Base-by-base conservation (phyloP, 2,888 invertebrate genomes). In the Amorpha juglandis region DNA sequence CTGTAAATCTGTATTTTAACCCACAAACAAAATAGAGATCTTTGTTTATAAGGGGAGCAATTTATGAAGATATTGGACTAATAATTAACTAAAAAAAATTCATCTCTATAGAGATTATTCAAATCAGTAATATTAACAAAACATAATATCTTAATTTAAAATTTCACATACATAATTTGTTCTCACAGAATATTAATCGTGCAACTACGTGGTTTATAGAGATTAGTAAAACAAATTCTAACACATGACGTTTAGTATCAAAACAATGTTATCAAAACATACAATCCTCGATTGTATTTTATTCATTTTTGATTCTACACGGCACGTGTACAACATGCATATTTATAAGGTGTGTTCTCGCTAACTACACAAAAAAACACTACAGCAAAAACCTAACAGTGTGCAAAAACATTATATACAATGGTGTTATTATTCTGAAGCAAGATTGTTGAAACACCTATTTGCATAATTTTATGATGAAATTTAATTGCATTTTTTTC, bases 241-340 rank as follows among this genome's bases (percentile, higher is more conserved):
- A 14, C n/a, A 55, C 16, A 38, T 16, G 16, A 16, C 16, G n/a
- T 38, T 55, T 16, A 55, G 35, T 35, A 55, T 53, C 53, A 55
- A 55, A 16, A 35, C 9, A 55, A 33, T 16, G 35, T 38, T 58
- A 16, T 12, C 38, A 12, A 42, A 6, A 8, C 7, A 33, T n/a
- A n/a, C 14, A n/a, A 8, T 33, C 33, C 33, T 53, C 12, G 33
- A 33, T 33, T 14, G 33, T 8, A 53, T 53, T n/a, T n/a, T n/a
- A n/a, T n/a, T n/a, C n/a, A n/a, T n/a, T 7, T 53, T n/a, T 33
- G 35, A 55, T 55, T 55, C 35, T 38, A 38, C 16, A 55, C 55
- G 38, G 16, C 55, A 55, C 55, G 16, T 16, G 35, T n/a, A 16
- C 4, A 4, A 27, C 27, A 4, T 55, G 11, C 7, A 38, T 38